Base-by-base conservation (phyloP, 2,888 invertebrate species). In the Anarsia innoxiella region DNA sequence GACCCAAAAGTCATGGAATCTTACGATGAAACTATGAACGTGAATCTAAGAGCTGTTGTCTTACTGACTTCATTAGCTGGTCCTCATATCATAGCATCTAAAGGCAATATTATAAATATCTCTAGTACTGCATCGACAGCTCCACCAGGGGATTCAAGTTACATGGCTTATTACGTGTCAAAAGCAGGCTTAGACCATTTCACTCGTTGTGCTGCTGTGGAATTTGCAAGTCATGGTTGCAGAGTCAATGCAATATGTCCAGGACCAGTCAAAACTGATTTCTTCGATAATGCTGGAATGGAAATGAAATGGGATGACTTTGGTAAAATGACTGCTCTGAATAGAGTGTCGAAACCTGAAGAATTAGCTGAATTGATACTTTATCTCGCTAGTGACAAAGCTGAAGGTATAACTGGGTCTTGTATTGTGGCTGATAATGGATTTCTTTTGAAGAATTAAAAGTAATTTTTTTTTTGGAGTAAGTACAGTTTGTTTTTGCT, bases 101-200 rank as follows among this genome's bases (percentile, higher is more conserved):
- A 55, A 44, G 59, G 70, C 0, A 72, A 66, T 31, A 58, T 74
- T 1, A 41, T 74, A 0, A 73, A 72, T 15, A 49, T 68, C 23
- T 71, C 73, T 0, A 71, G 70, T 39, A 28, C 53, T 1, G 51
- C 40, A 3, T 57, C 50, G 1, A 15, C 31, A 3, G 28, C 12
- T 3, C 28, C 36, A 0, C 30, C 38, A 2, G 13, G 12, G 1
- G 8, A 23, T n/a, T 14, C 37, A 2, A 0, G 14, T 0, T 31
- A 25, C 3, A 13, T 49, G 11, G 2, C 48, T 0, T 93, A 93
- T 58, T 77, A 79, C 39, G 88, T 92, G 82, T 90, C 91, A 11
- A 93, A 94, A 70, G 83, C 91, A 23, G 91, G 90, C 2, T 53
- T 93, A 9, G 92, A 93, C 65, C 92, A 93, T 53, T 87, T 94